Base-by-base conservation (phyloP, 1,140 invertebrate genomes). In the Helicorthomorpha holstii region DNA sequence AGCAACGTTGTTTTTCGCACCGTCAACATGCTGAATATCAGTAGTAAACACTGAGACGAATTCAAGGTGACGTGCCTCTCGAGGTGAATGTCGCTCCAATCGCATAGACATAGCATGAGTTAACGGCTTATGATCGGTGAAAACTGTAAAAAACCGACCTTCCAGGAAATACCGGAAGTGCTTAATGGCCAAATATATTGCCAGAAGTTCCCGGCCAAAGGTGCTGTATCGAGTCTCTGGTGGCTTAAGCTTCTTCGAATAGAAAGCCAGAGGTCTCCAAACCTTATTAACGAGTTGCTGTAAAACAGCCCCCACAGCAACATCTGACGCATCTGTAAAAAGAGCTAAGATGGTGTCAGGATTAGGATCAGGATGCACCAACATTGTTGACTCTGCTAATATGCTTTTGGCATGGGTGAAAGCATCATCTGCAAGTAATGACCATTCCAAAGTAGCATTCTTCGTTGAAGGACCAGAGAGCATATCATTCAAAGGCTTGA, bases 1-100 rank as follows among this genome's bases (percentile, higher is more conserved):
- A 4, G 55, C 58, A 29, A 53, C 12, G 19, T 46, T 24, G 47
- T 72, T 70, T 1, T 62, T 50, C 0, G 54, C 49, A 4, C 69
- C 67, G 0, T 56, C 21, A n/a, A 71, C 56, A 50, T 68, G 60
- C 12, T 51, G 26, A 43, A 70, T 64, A 25, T 65, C 55, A 0
- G 61, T 66, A 0, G 63, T 61, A 52, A 64, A 68, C 56, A 69
- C 64, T 0, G 59, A 52, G 16, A 71, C 65, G n/a, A 52, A 66
- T 49, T 69, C 60, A 0, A 70, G 49, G 21, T 70, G 61, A 3
- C 56, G 29, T 1, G 56, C 21, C 46, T 64, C 54, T 12, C 56
- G 14, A 1, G 63, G 55, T 22, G 57, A 53, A 19, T 50, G 44
- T 52, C 46, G 42, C 14, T 58, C 58, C 1, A 41, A 27, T 2